Percentiles rank a stretch among this genome's conserved stretches.
These are phyloP conservation scores for Rhynchonycteris naso DNA, from an alignment of 2,797 vertebrate genomes.

Conservation along the genomic window DNA sequence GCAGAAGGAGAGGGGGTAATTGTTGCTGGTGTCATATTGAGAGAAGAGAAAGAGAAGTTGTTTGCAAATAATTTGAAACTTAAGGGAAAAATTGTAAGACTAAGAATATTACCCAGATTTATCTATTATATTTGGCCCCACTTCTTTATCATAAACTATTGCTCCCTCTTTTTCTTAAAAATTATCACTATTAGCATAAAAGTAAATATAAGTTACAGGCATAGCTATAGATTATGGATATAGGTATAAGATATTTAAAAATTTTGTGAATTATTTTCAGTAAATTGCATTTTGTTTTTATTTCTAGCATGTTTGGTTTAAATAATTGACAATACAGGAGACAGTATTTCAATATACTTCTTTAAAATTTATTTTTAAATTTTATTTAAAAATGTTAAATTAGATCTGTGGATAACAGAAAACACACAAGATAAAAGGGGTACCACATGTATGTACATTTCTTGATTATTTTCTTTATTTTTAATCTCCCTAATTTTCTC, in stretches of 20 bases:
- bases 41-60: background rate
- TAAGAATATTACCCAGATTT: background rate
- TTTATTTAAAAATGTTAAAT: background rate
- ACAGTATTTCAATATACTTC: background rate
- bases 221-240: background rate
- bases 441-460: background rate
- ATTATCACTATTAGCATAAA: background rate
- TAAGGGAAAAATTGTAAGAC: background rate
- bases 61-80: background rate
- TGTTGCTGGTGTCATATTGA: background rate
- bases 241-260: background rate
- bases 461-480: background rate
- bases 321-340: background rate
- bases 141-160: background rate
- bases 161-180: background rate
- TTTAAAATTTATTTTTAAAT: background rate
- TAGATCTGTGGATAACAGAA: background rate
- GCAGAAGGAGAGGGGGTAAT: background rate
- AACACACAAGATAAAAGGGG: conserved; percentile 24
- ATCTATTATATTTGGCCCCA: background rate
- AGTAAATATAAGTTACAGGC: background rate
- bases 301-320: background rate
- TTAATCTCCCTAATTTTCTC: background rate
- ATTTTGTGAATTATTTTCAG: background rate
- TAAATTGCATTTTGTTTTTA: background rate